Evolutionary conservation across 2,113 vertebrate genomes (phyloP).

Genomic region (Acanthochromis polyacanthus): DNA sequence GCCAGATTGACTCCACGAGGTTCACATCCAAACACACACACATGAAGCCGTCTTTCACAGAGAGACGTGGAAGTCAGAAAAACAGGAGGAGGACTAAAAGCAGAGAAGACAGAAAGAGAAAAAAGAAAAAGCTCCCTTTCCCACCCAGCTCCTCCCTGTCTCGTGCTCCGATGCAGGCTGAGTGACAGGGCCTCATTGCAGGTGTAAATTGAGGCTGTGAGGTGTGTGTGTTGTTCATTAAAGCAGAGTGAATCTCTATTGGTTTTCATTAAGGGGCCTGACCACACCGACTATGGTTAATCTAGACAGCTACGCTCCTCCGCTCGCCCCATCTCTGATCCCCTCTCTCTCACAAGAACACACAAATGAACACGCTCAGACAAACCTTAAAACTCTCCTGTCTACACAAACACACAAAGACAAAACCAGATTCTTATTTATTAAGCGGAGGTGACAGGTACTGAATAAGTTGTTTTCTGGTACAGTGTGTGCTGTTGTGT

Average conservation of each 20-base stretch:
- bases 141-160: slow-evolving; percentile 16
- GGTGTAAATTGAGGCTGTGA: slow-evolving; percentile 98
- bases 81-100: neutral
- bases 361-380: slow-evolving; percentile 75
- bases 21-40: slow-evolving; percentile 25
- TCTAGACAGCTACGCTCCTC: slow-evolving; percentile 84
- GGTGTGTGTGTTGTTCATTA: slow-evolving; percentile 98
- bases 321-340: slow-evolving; percentile 45
- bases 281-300: slow-evolving; percentile 94
- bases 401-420: slow-evolving; percentile 24
- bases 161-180: slow-evolving; percentile 68
- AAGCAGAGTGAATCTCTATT: slow-evolving; percentile 98
- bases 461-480: slow-evolving; percentile 92
- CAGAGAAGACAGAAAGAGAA: neutral
- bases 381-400: slow-evolving; percentile 44
- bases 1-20: slow-evolving; percentile 60
- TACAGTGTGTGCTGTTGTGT: slow-evolving; percentile 47
- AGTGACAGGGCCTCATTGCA: slow-evolving; percentile 95
- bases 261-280: slow-evolving; percentile 96
- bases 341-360: slow-evolving; percentile 17
- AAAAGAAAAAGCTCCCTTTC: slow-evolving; percentile 5
- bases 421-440: slow-evolving; percentile 98
- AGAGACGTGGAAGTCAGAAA: neutral
- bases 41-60: neutral
- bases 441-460: slow-evolving; percentile 94